These are phyloP conservation scores for Ectropis grisescens DNA, from an alignment of 1,140 invertebrate species.

Conservation along the genomic window DNA sequence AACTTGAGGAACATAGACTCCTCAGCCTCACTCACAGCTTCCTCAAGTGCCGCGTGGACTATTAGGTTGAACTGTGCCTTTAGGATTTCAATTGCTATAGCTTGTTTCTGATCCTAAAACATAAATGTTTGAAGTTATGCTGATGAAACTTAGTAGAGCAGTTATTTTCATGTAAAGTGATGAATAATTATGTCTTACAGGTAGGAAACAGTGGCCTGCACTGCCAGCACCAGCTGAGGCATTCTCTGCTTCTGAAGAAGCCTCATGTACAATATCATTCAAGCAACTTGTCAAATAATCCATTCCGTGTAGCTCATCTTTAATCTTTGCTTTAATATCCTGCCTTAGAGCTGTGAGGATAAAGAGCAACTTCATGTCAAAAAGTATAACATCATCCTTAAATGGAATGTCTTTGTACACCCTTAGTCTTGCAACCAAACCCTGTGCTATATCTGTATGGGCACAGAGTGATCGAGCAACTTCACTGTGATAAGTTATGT, in stretches of 20 bases:
- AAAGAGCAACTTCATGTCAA: conserved; percentile 91
- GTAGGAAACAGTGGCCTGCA: too few relatives aligned
- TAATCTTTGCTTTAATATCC: conserved; percentile 78
- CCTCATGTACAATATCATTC: conserved; percentile 77
- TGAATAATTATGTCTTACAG: too few relatives aligned
- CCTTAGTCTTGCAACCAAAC: conserved; percentile 81
- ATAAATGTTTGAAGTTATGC: too few relatives aligned
- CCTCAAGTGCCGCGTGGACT: conserved; percentile 57
- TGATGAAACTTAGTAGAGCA: too few relatives aligned
- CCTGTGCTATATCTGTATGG: conserved; percentile 79
- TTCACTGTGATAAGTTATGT: conserved; percentile 87
- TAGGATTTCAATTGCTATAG: conserved; percentile 85
- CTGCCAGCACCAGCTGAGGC: conserved; percentile 25
- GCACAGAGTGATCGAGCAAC: conserved; percentile 78
- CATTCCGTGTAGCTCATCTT: conserved; percentile 84
- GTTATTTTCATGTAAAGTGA: too few relatives aligned
- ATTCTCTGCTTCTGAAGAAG: conserved; percentile 13
- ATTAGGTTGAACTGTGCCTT: conserved; percentile 94
- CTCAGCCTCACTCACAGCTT: conserved; percentile 74
- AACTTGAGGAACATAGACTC: conserved; percentile 81
- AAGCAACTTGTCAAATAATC: conserved; percentile 85
- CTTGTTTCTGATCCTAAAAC: conserved; percentile 76
- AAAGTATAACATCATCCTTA: conserved; percentile 83
- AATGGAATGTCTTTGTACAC: conserved; percentile 72
- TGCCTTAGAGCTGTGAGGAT: conserved; percentile 86